A percentile compares a stretch with the other conserved stretches of the same genome.
These are phyloP conservation scores for Lepilemur septentrionalis DNA, from an alignment of 2,797 vertebrate species.

Conservation along the genomic window DNA sequence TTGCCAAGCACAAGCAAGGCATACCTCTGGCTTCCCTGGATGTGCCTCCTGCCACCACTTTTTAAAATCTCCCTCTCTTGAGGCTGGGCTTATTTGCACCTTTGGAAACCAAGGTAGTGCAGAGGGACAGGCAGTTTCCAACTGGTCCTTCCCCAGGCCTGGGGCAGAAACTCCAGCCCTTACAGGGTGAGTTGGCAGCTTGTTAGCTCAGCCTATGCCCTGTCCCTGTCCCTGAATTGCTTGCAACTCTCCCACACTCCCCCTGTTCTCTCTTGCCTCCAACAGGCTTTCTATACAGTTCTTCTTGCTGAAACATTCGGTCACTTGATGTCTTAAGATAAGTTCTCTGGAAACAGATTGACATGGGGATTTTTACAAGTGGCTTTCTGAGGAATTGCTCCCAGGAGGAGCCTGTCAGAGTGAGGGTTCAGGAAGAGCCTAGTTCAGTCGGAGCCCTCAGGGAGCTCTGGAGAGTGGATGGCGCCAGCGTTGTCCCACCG, in stretches of 20 bases:
- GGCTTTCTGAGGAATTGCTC: neutral
- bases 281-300: neutral
- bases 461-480: neutral
- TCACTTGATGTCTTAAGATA: neutral
- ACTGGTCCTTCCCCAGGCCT: neutral
- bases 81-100: neutral
- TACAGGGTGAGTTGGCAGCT: neutral
- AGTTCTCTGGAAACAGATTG: neutral
- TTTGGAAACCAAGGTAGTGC: neutral
- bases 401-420: neutral
- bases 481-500: too few relatives aligned
- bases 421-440: neutral
- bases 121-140: neutral
- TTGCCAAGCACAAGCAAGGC: neutral
- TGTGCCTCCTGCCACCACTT: neutral
- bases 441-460: neutral
- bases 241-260: neutral
- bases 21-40: neutral
- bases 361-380: neutral
- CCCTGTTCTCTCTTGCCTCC: neutral
- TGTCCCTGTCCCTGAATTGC: accelerated
- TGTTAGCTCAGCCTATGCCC: too few relatives aligned
- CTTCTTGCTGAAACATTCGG: neutral
- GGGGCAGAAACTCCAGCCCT: neutral
- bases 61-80: neutral